phyloP scores from a whole-genome alignment of 2,113 vertebrate genomes.

The Zapornia atra region DNA sequence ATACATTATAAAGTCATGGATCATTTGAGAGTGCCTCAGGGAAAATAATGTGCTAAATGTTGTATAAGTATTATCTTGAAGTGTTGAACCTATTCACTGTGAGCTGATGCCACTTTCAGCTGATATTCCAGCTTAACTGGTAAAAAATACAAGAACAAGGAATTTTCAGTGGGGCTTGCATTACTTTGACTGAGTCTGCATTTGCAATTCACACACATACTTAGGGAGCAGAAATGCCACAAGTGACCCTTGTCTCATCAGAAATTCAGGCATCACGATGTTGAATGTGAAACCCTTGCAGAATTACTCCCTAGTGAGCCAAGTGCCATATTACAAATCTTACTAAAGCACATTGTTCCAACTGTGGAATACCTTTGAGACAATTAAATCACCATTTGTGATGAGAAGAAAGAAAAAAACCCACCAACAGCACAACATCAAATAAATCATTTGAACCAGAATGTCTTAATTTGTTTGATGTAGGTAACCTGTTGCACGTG shows the following conservation, averaged over 20 bases:
- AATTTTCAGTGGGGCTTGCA: neutral
- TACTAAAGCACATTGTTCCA: neutral
- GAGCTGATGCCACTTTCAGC: neutral
- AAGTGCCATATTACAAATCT: neutral
- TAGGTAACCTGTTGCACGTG: neutral
- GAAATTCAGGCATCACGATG: neutral
- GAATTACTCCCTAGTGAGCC: neutral
- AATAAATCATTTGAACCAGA: neutral
- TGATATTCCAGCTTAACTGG: neutral
- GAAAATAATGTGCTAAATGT: constrained; percentile 48
- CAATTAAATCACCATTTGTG: neutral
- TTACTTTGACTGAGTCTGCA: neutral
- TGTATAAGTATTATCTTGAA: constrained; percentile 40
- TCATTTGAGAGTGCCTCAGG: constrained; percentile 38
- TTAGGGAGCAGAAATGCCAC: neutral
- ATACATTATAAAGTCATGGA: constrained; percentile 59
- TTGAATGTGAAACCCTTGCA: neutral
- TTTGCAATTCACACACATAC: neutral
- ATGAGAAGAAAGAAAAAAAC: neutral
- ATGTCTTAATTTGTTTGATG: neutral
- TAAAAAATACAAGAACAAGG: neutral
- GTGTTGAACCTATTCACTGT: neutral
- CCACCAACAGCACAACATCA: neutral
- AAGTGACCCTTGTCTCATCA: constrained; percentile 11
- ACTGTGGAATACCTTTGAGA: neutral